These are phyloP conservation scores for Ivindomyrus marchei DNA, from an alignment of 2,113 vertebrate genomes.

Conservation along the genomic window DNA sequence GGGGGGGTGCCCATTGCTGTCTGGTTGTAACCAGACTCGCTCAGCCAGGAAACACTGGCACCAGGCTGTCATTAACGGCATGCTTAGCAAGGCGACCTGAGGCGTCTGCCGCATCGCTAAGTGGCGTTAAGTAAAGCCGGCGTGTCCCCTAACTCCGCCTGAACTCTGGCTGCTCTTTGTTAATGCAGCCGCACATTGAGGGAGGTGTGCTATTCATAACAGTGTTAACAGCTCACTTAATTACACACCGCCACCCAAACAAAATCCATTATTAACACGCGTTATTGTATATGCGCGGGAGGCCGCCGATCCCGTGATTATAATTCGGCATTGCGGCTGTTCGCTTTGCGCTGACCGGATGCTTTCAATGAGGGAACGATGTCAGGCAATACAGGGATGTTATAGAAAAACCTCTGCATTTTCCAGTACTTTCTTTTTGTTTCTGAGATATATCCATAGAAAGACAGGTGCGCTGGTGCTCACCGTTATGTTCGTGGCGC, in stretches of 20 bases:
- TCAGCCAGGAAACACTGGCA: background rate
- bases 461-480: background rate
- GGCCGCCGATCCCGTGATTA: background rate
- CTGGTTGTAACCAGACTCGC: background rate
- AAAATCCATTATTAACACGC: background rate
- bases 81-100: background rate
- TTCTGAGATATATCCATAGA: background rate
- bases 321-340: background rate
- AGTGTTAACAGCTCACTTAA: background rate
- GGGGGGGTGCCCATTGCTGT: slow-evolving; percentile 16
- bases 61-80: background rate
- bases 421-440: background rate
- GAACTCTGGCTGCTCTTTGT: background rate
- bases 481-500: background rate
- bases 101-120: background rate
- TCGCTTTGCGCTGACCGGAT: background rate
- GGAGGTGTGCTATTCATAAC: background rate
- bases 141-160: background rate
- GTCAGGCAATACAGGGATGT: background rate
- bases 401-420: background rate
- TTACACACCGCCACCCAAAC: background rate
- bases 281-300: background rate
- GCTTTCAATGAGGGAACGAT: background rate
- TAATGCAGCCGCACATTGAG: background rate
- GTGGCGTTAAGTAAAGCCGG: background rate